A percentile compares a stretch with the other conserved stretches of the same genome.
These are phyloP conservation scores for Geopemphigus sp. DNA, from an alignment of 1,140 invertebrate species.

Conservation along the genomic window DNA sequence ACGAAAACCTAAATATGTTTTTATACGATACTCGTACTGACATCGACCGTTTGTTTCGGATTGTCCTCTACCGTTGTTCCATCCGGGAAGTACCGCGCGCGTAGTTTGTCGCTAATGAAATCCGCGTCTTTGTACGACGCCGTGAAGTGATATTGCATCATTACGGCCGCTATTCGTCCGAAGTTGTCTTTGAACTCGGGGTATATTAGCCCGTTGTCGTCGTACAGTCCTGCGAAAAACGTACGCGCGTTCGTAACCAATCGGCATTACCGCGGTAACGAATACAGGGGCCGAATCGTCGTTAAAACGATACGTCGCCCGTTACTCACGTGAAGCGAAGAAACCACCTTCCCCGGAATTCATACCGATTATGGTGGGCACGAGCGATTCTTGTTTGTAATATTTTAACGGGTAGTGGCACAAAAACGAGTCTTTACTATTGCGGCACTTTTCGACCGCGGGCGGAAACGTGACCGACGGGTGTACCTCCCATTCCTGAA, in stretches of 20 bases:
- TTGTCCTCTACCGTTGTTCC: not conserved
- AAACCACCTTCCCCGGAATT: slow-evolving; percentile 36
- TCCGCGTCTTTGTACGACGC: slow-evolving; percentile 3
- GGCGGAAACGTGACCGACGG: slow-evolving; percentile 3
- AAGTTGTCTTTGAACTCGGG: not conserved
- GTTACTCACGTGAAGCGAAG: slow-evolving; percentile 24
- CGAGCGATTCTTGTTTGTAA: slow-evolving; percentile 38
- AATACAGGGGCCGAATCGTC: no score
- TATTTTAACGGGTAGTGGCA: slow-evolving; percentile 15
- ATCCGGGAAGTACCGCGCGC: not conserved
- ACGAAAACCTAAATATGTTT: not conserved
- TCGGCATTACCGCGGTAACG: no score
- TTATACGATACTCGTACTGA: not conserved
- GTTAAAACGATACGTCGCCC: no score
- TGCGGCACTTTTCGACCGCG: not conserved
- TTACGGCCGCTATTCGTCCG: not conserved
- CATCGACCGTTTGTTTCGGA: not conserved
- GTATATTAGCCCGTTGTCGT: slow-evolving; percentile 2
- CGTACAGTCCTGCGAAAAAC: not conserved
- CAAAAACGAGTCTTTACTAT: slow-evolving; percentile 4
- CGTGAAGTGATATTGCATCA: not conserved
- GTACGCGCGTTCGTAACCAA: no score
- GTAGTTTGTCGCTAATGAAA: not conserved
- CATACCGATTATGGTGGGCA: slow-evolving; percentile 37
- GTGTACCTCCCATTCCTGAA: slow-evolving; percentile 8